Percentiles rank a stretch among this genome's conserved stretches.
phyloP scores from a whole-genome alignment of 2,888 invertebrate genomes.

The Epinotia nisella region DNA sequence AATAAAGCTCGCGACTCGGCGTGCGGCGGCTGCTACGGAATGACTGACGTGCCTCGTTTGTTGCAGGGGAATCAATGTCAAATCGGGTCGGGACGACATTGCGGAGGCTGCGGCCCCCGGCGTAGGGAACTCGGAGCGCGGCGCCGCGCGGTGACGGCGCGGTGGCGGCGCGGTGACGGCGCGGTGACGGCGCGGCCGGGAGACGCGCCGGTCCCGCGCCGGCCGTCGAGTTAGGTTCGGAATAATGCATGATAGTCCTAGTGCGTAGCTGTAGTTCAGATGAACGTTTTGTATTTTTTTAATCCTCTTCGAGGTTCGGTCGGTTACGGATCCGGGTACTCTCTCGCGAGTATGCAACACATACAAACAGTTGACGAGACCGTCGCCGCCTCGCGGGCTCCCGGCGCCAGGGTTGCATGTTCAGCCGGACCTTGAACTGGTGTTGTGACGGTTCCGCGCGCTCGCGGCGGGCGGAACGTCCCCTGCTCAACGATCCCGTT shows the following conservation, averaged over 20 bases:
- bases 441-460: neutral
- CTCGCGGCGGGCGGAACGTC: constrained; percentile 35
- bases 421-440: neutral
- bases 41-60: too few relatives aligned
- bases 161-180: too few relatives aligned
- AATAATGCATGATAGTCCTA: constrained; percentile 73
- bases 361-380: too few relatives aligned
- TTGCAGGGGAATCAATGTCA: constrained; percentile 80
- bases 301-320: constrained; percentile 26
- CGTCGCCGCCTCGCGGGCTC: constrained; percentile 4
- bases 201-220: constrained; percentile 44
- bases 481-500: constrained; percentile 45
- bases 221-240: constrained; percentile 51
- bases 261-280: constrained; percentile 65
- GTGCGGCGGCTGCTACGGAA: too few relatives aligned
- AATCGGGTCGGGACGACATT: constrained; percentile 81
- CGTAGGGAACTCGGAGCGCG: constrained; percentile 54
- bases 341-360: too few relatives aligned
- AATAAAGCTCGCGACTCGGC: too few relatives aligned
- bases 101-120: constrained; percentile 60
- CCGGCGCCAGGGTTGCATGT: constrained; percentile 16
- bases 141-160: too few relatives aligned
- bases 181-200: too few relatives aligned
- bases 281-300: constrained; percentile 51
- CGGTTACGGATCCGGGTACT: constrained; percentile 12